phyloP scores from a whole-genome alignment of 2,797 vertebrate genomes.

The Hydrocynus forskahlii region DNA sequence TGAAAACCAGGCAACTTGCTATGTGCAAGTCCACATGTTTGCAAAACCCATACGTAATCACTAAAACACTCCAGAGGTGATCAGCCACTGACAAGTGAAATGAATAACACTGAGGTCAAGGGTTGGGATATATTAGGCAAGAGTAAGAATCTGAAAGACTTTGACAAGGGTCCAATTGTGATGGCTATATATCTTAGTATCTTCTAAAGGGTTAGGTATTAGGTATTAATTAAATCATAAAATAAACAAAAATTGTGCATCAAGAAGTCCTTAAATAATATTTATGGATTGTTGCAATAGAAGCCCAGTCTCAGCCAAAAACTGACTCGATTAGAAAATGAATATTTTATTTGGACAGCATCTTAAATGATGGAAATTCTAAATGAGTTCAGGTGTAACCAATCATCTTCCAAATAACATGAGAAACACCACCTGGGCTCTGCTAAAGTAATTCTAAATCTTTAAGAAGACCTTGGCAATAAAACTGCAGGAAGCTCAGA shows the following conservation, averaged over 20 bases:
- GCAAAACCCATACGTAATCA: constrained; percentile 7
- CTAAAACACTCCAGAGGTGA: neutral
- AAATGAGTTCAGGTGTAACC: neutral
- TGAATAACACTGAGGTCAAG: no score
- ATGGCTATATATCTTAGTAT: no score
- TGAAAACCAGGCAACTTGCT: neutral
- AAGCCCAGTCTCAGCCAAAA: neutral
- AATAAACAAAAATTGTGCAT: neutral
- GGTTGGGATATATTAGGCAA: no score
- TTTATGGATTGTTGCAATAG: neutral
- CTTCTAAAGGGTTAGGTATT: no score
- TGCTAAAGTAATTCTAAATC: neutral
- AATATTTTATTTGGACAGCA: neutral
- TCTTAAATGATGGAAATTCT: neutral
- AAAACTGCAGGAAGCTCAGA: neutral
- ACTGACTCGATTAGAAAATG: neutral
- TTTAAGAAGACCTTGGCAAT: neutral
- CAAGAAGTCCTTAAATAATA: neutral
- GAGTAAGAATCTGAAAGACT: no score
- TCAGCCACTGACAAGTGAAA: neutral
- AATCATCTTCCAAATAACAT: neutral
- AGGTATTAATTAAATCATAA: no score
- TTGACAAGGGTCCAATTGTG: no score
- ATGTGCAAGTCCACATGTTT: constrained; percentile 14
- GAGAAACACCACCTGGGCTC: neutral